Evolutionary conservation across 2,797 vertebrate species (phyloP).

Genomic region (Chrysolophus pictus): DNA sequence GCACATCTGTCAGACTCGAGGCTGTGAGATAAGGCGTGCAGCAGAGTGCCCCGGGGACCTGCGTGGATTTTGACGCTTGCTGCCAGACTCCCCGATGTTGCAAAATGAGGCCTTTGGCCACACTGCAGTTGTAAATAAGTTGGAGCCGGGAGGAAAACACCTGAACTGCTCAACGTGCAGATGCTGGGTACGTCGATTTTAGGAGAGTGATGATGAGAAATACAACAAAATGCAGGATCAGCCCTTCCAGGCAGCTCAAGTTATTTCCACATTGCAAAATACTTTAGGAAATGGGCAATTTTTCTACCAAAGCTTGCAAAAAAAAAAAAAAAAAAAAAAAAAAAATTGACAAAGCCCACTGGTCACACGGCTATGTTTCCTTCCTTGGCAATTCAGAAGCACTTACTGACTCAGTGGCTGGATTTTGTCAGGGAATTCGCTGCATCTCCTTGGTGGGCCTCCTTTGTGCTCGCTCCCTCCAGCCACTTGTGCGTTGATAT

Average conservation of each 20-base stretch:
- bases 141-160: too few species aligned
- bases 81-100: too few species aligned
- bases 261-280: conserved; percentile 43
- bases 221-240: accelerated
- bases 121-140: too few species aligned
- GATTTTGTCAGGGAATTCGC: background rate
- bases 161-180: background rate
- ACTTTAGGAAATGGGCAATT: background rate
- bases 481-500: background rate
- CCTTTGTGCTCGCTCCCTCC: background rate
- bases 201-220: accelerated
- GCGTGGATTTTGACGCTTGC: too few species aligned
- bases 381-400: background rate
- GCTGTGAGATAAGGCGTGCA: too few species aligned
- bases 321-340: background rate
- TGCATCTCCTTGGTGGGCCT: background rate
- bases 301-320: conserved; percentile 23
- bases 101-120: too few species aligned
- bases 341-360: background rate
- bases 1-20: too few species aligned
- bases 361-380: background rate
- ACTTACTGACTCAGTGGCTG: background rate
- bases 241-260: background rate
- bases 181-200: background rate
- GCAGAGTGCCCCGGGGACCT: too few species aligned